Evolutionary conservation across 2,888 invertebrate species (phyloP), one percentile per base, ranked within the genome.

Genomic region (Pammene aurita): DNA sequence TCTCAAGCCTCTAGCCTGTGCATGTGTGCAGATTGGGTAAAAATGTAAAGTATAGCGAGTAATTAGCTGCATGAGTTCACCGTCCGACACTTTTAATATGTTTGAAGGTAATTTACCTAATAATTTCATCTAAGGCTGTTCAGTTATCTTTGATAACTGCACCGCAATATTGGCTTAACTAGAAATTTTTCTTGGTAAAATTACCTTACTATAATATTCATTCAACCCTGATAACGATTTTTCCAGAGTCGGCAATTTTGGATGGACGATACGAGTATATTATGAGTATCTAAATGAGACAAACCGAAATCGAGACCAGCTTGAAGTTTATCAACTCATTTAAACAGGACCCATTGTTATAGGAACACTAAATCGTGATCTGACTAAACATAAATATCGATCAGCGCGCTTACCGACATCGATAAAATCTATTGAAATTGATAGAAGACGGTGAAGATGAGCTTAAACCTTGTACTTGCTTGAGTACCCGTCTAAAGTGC

Each of bases 341-440:
- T 18, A 9, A 62, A 62, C n/a, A 52, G 50, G 18, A 41, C 26
- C 35, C 16, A 48, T 18, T n/a, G 46, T 41, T 52, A 62, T 41
- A 41, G 62, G 52, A 18, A 52, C 18, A 62, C 50, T 62, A 50
- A 50, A 62, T 62, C 61, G 50, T 62, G 61, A 62, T 62, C 61
- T 41, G 61, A 38, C 41, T 50, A 41, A 50, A 62, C 61, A 62
- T 62, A 62, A 62, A 62, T 62, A 62, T 50, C 41, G 50, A 61
- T 61, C 41, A 62, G 18, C 50, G 50, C 52, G 50, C 41, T 62
- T 41, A 62, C 50, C 52, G 41, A 62, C 50, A 52, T 38, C 50
- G 62, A 62, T 62, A 62, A 38, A n/a, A 52, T 62, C 62, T 62
- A 41, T 62, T 62, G 50, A 41, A 52, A 62, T 52, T 62, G 62